Percentiles rank a stretch among this genome's conserved stretches.
Conservation (phyloP, 2,113 vertebrate genomes). For the Pteronura brasiliensis region DNA sequence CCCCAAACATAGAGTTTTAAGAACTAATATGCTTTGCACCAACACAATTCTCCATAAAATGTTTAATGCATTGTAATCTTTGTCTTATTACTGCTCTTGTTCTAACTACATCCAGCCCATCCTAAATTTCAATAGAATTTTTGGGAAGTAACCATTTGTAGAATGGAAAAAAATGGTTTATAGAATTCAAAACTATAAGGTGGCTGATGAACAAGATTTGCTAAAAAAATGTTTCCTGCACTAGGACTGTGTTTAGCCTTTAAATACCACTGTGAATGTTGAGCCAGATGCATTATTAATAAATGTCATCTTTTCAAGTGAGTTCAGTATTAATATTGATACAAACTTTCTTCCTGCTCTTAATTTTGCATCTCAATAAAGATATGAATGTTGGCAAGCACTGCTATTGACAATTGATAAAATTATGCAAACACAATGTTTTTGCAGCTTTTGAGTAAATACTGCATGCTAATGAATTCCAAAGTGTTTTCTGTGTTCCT, state of each 20-base stretch:
- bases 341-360: conserved; percentile 73
- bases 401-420: conserved; percentile 75
- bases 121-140: conserved; percentile 49
- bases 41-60: conserved; percentile 61
- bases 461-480: conserved; percentile 72
- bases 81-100: conserved; percentile 60
- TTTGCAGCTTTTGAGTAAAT: conserved; percentile 71
- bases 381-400: conserved; percentile 77
- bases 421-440: conserved; percentile 77
- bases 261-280: conserved; percentile 54
- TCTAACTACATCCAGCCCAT: conserved; percentile 40
- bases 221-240: conserved; percentile 21
- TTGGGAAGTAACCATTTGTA: conserved; percentile 33
- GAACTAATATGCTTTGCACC: conserved; percentile 71
- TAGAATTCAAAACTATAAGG: conserved; percentile 56
- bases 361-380: conserved; percentile 76
- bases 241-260: conserved; percentile 49
- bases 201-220: conserved; percentile 33
- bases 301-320: conserved; percentile 68
- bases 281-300: conserved; percentile 71
- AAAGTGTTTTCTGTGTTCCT: conserved; percentile 65
- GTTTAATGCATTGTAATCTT: conserved; percentile 60
- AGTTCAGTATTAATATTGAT: conserved; percentile 77
- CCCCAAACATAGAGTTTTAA: conserved; percentile 65
- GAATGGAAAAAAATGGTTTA: conserved; percentile 16